Evolutionary conservation across 2,797 vertebrate genomes (phyloP), one percentile per base, ranked within the genome.

Genomic region (Falco naumanni): DNA sequence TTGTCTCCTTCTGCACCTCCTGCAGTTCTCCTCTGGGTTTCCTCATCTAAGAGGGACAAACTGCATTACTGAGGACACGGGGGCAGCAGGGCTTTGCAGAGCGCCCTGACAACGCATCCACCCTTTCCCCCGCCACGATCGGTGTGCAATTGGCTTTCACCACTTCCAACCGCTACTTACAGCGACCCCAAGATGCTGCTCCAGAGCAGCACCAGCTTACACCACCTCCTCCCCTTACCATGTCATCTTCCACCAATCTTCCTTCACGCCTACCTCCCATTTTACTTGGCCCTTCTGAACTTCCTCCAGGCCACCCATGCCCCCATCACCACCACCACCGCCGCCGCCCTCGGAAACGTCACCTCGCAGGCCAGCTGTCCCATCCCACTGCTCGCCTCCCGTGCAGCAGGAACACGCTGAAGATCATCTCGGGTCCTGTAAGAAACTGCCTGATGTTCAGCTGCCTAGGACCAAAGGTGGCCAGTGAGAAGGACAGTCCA

Each of bases 31-130:
- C 37, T 61, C 53, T n/a, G 5, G 45, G 45, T 45, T 45, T 45
- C 45, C 45, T 45, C 45, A 45, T 45, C 45, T 45, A 19, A 45
- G 10, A 45, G 17, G 45, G 45, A 45, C 19, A 26, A 88, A 41
- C 11, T 1, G 0, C 13, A 10, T 4, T 61, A 26, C 1, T 6
- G 34, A 61, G 81, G 65, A 56, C 11, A 37, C 0, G 0, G 16
- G 61, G 9, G 11, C 33, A 20, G 37, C 6, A 1, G 9, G 41
- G 39, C 51, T 47, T 86, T 63, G 33, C 39, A 29, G 60, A n/a
- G 26, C 29, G 33, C 24, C 34, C 45, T 18, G 28, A 63, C 61
- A 28, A 65, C 9, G 13, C 39, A 48, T 3, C 47, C 16, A 0
- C 34, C 15, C 5, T 33, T 70, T 65, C 34, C 47, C 33, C 56